Conservation (phyloP, 2,888 invertebrate species). For the Eilema griseolum region DNA sequence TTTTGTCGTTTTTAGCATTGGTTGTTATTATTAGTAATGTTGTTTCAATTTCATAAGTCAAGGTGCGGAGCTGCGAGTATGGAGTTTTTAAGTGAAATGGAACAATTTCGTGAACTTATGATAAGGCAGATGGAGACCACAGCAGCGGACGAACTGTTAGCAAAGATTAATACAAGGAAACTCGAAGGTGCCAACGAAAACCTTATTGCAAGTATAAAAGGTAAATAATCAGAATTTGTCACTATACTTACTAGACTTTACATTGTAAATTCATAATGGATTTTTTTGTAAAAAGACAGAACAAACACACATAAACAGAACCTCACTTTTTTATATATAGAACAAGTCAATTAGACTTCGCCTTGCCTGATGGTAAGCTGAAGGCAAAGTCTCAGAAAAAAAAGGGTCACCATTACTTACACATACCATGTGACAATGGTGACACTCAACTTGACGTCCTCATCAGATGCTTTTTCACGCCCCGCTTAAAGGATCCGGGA, state of each 20-base stretch:
- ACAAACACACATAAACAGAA: too few species aligned
- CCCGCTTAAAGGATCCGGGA: too few species aligned
- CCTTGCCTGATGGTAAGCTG: too few species aligned
- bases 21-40: not conserved
- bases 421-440: too few species aligned
- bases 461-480: too few species aligned
- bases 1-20: not conserved
- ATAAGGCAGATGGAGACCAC: conserved; percentile 74
- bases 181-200: conserved; percentile 77
- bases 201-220: conserved; percentile 71
- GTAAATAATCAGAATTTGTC: conserved; percentile 52
- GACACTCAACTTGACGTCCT: too few species aligned
- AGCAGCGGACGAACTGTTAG: conserved; percentile 79
- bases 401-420: too few species aligned
- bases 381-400: too few species aligned
- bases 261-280: not conserved
- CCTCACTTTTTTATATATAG: too few species aligned
- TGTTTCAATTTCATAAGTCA: not conserved
- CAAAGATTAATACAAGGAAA: conserved; percentile 75
- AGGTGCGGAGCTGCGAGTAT: conserved; percentile 42
- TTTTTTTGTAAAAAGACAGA: too few species aligned
- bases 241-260: not conserved
- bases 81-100: conserved; percentile 70
- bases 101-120: conserved; percentile 75
- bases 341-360: too few species aligned